Base-by-base conservation (phyloP, 2,797 vertebrate genomes). In the Malacoraja senta region DNA sequence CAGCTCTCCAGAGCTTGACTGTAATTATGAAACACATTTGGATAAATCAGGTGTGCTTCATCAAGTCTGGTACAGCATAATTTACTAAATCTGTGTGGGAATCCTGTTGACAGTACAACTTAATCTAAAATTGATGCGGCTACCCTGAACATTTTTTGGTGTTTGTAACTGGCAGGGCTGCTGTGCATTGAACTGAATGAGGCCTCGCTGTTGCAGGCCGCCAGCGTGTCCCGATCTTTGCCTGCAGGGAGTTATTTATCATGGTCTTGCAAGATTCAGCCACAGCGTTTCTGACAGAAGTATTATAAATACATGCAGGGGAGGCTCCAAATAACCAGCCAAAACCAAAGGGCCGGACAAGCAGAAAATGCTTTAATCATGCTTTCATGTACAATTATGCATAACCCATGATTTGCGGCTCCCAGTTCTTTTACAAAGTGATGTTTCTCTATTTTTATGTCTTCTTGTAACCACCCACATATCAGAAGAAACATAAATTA, bases 61-160 rank as follows among this genome's bases (percentile, higher is more conserved):
- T 29, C 68, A 44, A 91, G 32, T 91, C 90, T 91, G 35, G 90
- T 58, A 53, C 90, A 91, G 6, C 32, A 91, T 74, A 74, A 91
- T 91, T 91, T 91, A 38, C 90, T 74, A 91, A n/a, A 44, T 74
- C 65, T 26, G 68, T 38, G 65, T n/a, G 8, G 32, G 32, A 38
- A 91, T 91, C 72, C 68, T 44, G 35, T 74, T 91, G 90, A 29
- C 68, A 74, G 26, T 71, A 91, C 90, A 74, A 74, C 72, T 74
- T 26, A 91, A 53, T 29, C 68, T 91, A 71, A 53, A 74, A 44
- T 91, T 29, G 24, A 72, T 91, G 19, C 24, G 21, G 86, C 10
- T 12, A 72, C 32, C 44, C 84, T 29, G 15, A 88, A 88, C 61
- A 74, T 24, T 53, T 53, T 21, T 74, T 72, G 90, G 90, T 74